Base-by-base conservation (phyloP, 2,113 vertebrate genomes). In the Astur gentilis region DNA sequence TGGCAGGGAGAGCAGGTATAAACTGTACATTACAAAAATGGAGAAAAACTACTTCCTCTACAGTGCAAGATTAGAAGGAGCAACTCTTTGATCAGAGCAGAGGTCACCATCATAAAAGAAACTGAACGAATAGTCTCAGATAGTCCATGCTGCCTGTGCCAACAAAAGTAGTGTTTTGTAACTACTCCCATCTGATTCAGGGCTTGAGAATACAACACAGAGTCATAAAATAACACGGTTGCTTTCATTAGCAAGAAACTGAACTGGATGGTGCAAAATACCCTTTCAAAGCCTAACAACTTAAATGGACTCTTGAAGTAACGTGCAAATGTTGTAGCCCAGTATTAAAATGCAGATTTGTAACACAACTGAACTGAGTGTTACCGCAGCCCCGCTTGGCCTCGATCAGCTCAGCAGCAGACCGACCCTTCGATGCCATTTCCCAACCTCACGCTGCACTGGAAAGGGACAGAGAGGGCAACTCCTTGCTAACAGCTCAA, bases 351-450 rank as follows among this genome's bases (percentile, higher is more conserved):
- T 5, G 36, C 58, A 26, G 55, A 2, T 16, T 5, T 23, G 40
- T 16, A 52, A 52, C n/a, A 36, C 49, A 42, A 1, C 2, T 2
- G 16, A 20, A 32, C 3, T 0, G 36, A 32, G 60, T 1, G 2
- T 13, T 14, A 31, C 11, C 1, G 5, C n/a, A 23, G 54, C 27
- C 25, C 23, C 0, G 12, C 58, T 27, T 5, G 11, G n/a, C 32
- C 16, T 10, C 7, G 11, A n/a, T 9, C 6, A 15, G 52, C 67
- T 40, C 67, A 1, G 26, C 0, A 0, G 50, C 1, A 1, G 22
- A 26, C 3, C 0, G 1, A 31, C 7, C 23, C 14, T 9, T 9
- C 0, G 0, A 4, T 17, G 67, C 49, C 17, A 2, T 4, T 40
- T 58, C 83, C 45, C 42, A 16, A 6, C 23, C 16, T 20, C 0